A percentile compares a stretch with the other conserved stretches of the same genome.
These are phyloP conservation scores for Noctua pronuba DNA, from an alignment of 2,888 invertebrate genomes.

Conservation along the genomic window DNA sequence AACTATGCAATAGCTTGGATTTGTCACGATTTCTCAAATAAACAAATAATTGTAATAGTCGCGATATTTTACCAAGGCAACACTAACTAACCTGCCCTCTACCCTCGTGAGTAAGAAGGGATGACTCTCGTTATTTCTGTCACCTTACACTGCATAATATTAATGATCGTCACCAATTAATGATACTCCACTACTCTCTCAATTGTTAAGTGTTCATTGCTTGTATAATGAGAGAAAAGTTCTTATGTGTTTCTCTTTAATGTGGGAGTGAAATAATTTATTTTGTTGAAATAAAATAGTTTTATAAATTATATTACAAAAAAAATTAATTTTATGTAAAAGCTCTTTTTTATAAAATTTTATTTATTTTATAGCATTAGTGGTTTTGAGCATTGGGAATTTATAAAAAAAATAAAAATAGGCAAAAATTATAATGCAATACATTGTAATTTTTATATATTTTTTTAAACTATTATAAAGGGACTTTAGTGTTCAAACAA, in stretches of 20 bases:
- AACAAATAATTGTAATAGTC: too few species aligned
- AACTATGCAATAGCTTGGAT: too few species aligned
- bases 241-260: constrained; percentile 10
- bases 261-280: not conserved
- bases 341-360: not conserved
- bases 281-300: not conserved
- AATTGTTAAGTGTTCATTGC: constrained; percentile 17
- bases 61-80: constrained; percentile 19
- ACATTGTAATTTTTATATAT: too few species aligned
- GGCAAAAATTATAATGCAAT: too few species aligned
- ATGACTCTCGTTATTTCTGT: constrained; percentile 52
- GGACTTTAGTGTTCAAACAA: not conserved
- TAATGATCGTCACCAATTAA: constrained; percentile 47
- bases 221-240: constrained; percentile 19
- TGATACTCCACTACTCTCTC: constrained; percentile 17
- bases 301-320: not conserved
- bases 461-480: not conserved
- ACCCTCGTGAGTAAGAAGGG: constrained; percentile 7
- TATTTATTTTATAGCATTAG: not conserved
- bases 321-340: not conserved
- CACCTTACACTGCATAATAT: constrained; percentile 39
- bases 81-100: constrained; percentile 24
- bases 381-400: too few species aligned
- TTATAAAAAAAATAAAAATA: too few species aligned
- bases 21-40: too few species aligned